A percentile compares a stretch with the other conserved stretches of the same genome.
phyloP scores from a whole-genome alignment of 2,113 vertebrate species.

The human (Homo sapiens) region GRCh38 chr5:87359001-87359500 shows the following conservation, averaged over 20 bases:
- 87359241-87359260: not conserved
- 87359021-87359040: not conserved
- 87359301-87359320: not conserved
- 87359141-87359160: not conserved
- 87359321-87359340: not conserved
- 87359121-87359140: not conserved
- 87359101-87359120: not conserved
- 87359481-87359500: not conserved
- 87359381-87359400: not conserved
- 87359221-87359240: not conserved
- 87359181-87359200: not conserved
- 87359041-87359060: not conserved
- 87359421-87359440: not conserved
- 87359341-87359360: not conserved
- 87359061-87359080: not conserved
- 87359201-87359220: not conserved
- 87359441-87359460: not conserved
- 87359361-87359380: not conserved
- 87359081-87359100: not conserved
- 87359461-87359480: not conserved
- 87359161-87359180: conserved; percentile 13
- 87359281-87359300: not conserved
- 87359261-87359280: not conserved
- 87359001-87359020: not conserved
- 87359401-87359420: not conserved